Evolutionary conservation across 2,113 vertebrate species (phyloP).

Genomic region (Gallinago media): DNA sequence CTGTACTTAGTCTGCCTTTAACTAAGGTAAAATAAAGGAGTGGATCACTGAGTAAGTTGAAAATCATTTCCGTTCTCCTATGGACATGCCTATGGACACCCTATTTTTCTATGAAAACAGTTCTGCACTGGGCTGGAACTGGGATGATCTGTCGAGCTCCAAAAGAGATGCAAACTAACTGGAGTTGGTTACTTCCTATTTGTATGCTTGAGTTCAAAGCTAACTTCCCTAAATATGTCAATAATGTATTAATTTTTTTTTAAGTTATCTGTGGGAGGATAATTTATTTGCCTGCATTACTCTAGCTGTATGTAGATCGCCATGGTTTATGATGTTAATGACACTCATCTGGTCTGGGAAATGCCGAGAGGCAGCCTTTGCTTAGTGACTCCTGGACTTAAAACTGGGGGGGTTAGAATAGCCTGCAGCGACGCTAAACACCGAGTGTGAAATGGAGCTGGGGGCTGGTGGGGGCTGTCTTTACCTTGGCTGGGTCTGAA

Average conservation of each 20-base stretch:
- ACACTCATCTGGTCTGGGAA: neutral
- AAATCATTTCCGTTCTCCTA: slow-evolving; percentile 44
- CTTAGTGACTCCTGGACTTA: neutral
- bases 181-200: neutral
- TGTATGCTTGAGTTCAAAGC: neutral
- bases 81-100: neutral
- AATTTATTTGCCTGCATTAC: neutral
- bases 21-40: slow-evolving; percentile 80
- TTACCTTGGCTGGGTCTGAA: neutral
- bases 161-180: neutral
- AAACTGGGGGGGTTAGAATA: neutral
- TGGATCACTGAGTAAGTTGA: slow-evolving; percentile 22
- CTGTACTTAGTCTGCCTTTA: slow-evolving; percentile 83
- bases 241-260: neutral
- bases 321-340: neutral
- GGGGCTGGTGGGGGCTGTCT: neutral
- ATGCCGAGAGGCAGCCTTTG: neutral
- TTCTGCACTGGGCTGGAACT: neutral
- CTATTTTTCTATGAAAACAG: slow-evolving; percentile 52
- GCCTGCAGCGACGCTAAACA: neutral
- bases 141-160: neutral
- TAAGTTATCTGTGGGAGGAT: neutral
- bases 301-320: neutral
- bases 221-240: neutral
- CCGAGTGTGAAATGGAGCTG: neutral